These are phyloP conservation scores for Lasioglossum villosulum DNA, from an alignment of 2,888 invertebrate genomes.

Conservation along the genomic window DNA sequence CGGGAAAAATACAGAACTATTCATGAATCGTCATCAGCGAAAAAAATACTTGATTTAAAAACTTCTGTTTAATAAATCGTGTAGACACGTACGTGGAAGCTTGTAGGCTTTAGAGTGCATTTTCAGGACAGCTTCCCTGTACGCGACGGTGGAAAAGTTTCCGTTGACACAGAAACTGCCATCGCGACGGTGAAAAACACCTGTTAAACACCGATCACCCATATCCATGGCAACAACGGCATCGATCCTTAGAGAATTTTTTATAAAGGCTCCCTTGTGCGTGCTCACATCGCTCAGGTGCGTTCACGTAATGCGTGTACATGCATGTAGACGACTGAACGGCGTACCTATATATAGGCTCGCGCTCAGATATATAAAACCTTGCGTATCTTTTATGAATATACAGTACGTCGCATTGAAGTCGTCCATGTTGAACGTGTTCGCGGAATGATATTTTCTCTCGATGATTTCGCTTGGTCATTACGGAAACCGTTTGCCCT, in stretches of 20 bases:
- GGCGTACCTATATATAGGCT: slow-evolving; percentile 58
- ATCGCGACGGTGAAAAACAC: slow-evolving; percentile 57
- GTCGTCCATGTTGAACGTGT: background rate
- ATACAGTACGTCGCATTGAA: slow-evolving; percentile 43
- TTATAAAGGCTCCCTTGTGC: slow-evolving; percentile 71
- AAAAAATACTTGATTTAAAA: too few species aligned
- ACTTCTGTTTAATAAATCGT: too few species aligned
- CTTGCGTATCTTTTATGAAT: slow-evolving; percentile 66
- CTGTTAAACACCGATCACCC: slow-evolving; percentile 65
- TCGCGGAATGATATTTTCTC: background rate
- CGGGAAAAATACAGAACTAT: too few species aligned
- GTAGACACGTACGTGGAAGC: background rate
- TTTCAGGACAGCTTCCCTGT: slow-evolving; percentile 8
- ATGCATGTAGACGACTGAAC: slow-evolving; percentile 61
- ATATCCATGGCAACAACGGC: slow-evolving; percentile 71
- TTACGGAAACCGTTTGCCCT: background rate
- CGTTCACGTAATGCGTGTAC: slow-evolving; percentile 71
- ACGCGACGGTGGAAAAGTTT: slow-evolving; percentile 29
- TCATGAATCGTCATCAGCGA: too few species aligned
- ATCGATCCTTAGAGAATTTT: slow-evolving; percentile 69
- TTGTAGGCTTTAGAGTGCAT: background rate
- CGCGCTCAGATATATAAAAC: slow-evolving; percentile 58
- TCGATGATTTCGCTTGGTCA: background rate
- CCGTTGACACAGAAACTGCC: slow-evolving; percentile 48
- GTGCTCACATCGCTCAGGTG: slow-evolving; percentile 68